Evolutionary conservation across 2,113 vertebrate genomes (phyloP), one percentile per base, ranked within the genome.

Genomic region (Saguinus imperator): DNA sequence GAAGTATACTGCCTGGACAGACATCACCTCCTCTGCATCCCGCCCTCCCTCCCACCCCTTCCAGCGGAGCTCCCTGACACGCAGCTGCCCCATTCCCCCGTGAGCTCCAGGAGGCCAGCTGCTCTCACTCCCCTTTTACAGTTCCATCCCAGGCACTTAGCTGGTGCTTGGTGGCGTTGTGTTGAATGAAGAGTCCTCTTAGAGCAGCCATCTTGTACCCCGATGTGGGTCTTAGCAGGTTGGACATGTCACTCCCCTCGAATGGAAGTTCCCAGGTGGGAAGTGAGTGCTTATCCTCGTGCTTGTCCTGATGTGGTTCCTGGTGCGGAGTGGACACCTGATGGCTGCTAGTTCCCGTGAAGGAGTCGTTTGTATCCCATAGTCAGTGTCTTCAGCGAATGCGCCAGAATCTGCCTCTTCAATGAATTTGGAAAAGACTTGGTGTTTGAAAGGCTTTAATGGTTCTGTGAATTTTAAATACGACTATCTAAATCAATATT

Each of bases 341-440:
- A 1, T 1, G 11, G 55, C 6, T 2, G 3, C 61, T 8, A 0
- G 58, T 23, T 55, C 35, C 3, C 3, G 0, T 0, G 58, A 40
- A 18, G 8, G 23, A 35, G 6, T 4, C 29, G 5, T 5, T 37
- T 7, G 43, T 18, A 21, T 35, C 17, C 82, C 27, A 18, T 9
- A 48, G n/a, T 61, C 66, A 12, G 40, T 57, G 11, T 27, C 57
- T 61, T 14, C 10, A 11, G 1, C 18, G 14, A 32, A 43, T 52
- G 25, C 14, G 14, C 70, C 83, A 66, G 37, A 43, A 92, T 27
- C 76, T 16, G 27, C 85, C 8, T 52, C 50, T 61, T 48, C 35
- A 2, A 0, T n/a, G 58, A 79, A 23, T 35, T 32, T 50, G 14
- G 9, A 37, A 77, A 40, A 58, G 23, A 14, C 1, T 1, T 8